Conservation (phyloP, 1,140 invertebrate genomes). For the Apis mellifera region DNA sequence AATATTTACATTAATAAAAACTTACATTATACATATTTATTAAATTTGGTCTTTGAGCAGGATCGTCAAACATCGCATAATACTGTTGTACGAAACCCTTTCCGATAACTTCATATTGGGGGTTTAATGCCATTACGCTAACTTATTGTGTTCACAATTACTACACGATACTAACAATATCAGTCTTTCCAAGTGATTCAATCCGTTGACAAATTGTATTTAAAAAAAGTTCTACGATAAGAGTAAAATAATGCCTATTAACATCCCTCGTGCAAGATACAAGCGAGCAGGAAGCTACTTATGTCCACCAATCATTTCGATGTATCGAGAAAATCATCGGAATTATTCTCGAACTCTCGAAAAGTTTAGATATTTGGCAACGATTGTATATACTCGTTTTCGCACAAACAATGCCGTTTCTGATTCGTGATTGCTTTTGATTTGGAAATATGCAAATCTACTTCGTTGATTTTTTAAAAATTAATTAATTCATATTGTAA, state of each 20-base stretch:
- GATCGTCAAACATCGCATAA: conserved; percentile 95
- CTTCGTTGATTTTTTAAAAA: background rate
- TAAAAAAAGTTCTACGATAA: conserved; percentile 49
- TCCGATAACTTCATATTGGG: conserved; percentile 94
- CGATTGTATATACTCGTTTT: conserved; percentile 2
- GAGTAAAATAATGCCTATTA: conserved; percentile 51
- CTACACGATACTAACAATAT: conserved; percentile 16
- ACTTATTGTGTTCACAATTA: conserved; percentile 37
- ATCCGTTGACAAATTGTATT: conserved; percentile 10
- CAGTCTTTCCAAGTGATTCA: conserved; percentile 32
- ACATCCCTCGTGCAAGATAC: conserved; percentile 56
- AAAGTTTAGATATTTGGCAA: conserved; percentile 45
- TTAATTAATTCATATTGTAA: background rate
- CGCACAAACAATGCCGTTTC: background rate
- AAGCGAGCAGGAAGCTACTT: conserved; percentile 57
- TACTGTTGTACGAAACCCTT: conserved; percentile 97
- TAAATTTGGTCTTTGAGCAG: conserved; percentile 88
- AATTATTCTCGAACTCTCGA: conserved; percentile 53
- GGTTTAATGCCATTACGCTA: conserved; percentile 89
- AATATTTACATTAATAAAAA: conserved; percentile 62
- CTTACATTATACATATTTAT: conserved; percentile 96
- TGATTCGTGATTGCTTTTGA: background rate
- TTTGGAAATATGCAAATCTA: background rate
- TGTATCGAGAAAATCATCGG: conserved; percentile 48
- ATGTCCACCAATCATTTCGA: conserved; percentile 54